phyloP scores from a whole-genome alignment of 2,888 invertebrate species.

The Augiades crinisus region DNA sequence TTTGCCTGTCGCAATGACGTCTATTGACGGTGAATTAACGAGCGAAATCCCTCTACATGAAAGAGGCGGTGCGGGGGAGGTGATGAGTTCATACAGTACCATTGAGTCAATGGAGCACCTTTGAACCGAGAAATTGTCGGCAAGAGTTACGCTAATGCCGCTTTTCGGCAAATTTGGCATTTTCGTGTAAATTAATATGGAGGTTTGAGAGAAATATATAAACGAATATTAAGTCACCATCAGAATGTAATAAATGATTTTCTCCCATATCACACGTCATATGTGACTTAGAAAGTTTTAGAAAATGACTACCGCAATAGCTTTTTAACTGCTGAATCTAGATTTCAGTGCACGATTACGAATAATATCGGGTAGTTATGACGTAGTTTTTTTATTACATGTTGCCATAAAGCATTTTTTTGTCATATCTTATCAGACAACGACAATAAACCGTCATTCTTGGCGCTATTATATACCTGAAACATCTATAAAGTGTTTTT shows the following conservation, averaged over 20 bases:
- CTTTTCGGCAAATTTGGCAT: slow-evolving; percentile 23
- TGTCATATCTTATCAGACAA: no score
- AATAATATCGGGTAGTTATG: no score
- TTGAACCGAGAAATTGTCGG: slow-evolving; percentile 68
- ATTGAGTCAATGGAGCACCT: slow-evolving; percentile 72
- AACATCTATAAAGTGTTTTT: no score
- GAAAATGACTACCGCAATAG: no score
- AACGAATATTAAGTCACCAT: slow-evolving; percentile 15
- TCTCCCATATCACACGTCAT: neutral
- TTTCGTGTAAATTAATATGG: slow-evolving; percentile 21
- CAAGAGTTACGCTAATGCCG: slow-evolving; percentile 38
- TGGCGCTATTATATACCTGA: no score
- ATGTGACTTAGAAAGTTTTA: no score
- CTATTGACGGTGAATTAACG: slow-evolving; percentile 79
- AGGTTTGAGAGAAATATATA: no score
- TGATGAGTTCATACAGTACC: slow-evolving; percentile 76
- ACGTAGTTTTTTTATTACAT: no score
- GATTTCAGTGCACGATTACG: no score
- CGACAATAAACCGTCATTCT: no score
- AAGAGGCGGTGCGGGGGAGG: slow-evolving; percentile 74
- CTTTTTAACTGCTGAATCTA: no score
- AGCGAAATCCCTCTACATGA: slow-evolving; percentile 74
- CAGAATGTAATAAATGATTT: neutral
- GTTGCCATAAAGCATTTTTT: no score
- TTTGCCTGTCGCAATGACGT: slow-evolving; percentile 73